These are phyloP conservation scores for Meganola albula DNA, from an alignment of 2,888 invertebrate species.

Conservation along the genomic window DNA sequence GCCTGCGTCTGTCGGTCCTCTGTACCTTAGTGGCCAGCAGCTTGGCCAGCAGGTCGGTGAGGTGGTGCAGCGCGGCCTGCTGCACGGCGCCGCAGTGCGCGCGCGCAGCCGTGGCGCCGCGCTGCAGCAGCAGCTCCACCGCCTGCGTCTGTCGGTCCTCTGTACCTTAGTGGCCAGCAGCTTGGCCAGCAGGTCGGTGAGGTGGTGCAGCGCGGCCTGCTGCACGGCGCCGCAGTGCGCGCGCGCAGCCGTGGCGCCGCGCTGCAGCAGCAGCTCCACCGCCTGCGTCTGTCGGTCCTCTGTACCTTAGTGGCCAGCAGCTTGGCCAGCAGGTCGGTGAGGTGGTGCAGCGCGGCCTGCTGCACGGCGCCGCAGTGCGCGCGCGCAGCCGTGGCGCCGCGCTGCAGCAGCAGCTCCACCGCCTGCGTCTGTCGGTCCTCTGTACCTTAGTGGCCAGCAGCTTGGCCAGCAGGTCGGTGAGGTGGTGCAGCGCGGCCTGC, in stretches of 20 bases:
- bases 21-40: no score
- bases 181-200: constrained; percentile 83
- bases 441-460: constrained; percentile 90
- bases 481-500: constrained; percentile 84
- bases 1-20: no score
- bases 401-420: constrained; percentile 82
- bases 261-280: constrained; percentile 85
- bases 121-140: no score
- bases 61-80: no score
- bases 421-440: no score
- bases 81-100: no score
- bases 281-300: no score
- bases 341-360: constrained; percentile 84
- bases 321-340: constrained; percentile 83
- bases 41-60: no score
- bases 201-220: constrained; percentile 84
- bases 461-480: constrained; percentile 83
- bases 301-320: constrained; percentile 90
- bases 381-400: constrained; percentile 93
- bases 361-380: constrained; percentile 89
- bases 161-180: constrained; percentile 90
- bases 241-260: constrained; percentile 93
- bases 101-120: no score
- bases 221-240: constrained; percentile 89
- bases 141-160: no score